Evolutionary conservation across 1,140 invertebrate genomes (phyloP).

Genomic region (Zaprionus ornatus): DNA sequence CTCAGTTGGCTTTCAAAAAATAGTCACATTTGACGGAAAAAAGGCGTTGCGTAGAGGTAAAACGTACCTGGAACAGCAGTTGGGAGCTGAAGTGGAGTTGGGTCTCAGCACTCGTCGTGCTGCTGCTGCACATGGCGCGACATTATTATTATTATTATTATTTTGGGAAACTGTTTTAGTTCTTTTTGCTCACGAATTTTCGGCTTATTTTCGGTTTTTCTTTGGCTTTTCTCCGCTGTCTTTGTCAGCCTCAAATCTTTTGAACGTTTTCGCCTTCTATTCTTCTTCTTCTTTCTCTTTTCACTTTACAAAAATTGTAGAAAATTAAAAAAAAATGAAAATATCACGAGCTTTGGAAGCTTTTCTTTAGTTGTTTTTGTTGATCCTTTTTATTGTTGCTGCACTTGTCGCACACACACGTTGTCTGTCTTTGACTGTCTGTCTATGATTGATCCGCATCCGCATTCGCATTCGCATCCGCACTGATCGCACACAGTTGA

Average conservation of each 20-base stretch:
- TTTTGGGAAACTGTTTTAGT: slow-evolving; percentile 1
- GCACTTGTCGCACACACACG: slow-evolving; percentile 18
- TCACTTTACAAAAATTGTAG: slow-evolving; percentile 14
- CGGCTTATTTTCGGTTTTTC: background rate
- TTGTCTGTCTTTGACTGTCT: slow-evolving; percentile 13
- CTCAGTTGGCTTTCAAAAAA: too few relatives aligned
- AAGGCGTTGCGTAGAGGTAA: background rate
- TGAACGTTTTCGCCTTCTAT: background rate
- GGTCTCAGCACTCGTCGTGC: background rate
- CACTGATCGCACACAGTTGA: background rate
- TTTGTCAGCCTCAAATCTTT: slow-evolving; percentile 8
- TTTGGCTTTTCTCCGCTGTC: slow-evolving; percentile 1
- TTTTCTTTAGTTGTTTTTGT: slow-evolving; percentile 3
- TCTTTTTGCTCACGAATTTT: background rate
- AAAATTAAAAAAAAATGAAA: slow-evolving; percentile 28
- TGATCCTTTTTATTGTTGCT: slow-evolving; percentile 1
- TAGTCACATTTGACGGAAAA: too few relatives aligned
- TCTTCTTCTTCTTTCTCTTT: slow-evolving; percentile 4
- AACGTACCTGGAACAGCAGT: slow-evolving; percentile 29
- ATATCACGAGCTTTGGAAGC: slow-evolving; percentile 7
- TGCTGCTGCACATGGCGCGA: slow-evolving; percentile 46
- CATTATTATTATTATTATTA: background rate
- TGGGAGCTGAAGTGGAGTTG: background rate
- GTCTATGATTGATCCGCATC: slow-evolving; percentile 35
- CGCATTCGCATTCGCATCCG: slow-evolving; percentile 22